phyloP scores from a whole-genome alignment of 1,140 invertebrate species.

The Diploscapter pachys region DNA sequence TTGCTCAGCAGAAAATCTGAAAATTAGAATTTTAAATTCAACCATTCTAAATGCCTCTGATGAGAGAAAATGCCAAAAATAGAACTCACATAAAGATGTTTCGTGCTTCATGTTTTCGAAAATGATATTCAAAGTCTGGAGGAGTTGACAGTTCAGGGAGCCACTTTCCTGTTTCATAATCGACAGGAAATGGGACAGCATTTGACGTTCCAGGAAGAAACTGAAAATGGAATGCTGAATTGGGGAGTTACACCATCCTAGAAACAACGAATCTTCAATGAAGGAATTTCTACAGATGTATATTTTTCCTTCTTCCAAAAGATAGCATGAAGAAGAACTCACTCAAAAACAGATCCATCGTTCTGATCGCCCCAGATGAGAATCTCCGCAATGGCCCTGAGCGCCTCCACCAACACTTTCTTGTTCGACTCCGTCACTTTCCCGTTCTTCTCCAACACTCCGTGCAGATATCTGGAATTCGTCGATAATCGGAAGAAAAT shows the following conservation, averaged over 20 bases:
- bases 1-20: constrained; percentile 97
- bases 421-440: constrained; percentile 91
- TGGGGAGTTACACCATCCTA: neutral
- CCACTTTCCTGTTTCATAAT: constrained; percentile 97
- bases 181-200: constrained; percentile 93
- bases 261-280: constrained; percentile 5
- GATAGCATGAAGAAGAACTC: constrained; percentile 62
- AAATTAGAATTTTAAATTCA: constrained; percentile 49
- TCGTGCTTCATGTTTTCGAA: constrained; percentile 95
- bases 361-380: constrained; percentile 99
- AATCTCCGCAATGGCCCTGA: constrained; percentile 95
- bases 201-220: constrained; percentile 98
- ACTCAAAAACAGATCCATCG: constrained; percentile 98
- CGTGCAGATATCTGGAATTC: constrained; percentile 77
- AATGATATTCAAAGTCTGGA: constrained; percentile 96
- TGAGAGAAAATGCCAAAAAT: constrained; percentile 11
- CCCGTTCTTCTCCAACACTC: constrained; percentile 91
- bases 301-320: neutral
- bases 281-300: too few species aligned
- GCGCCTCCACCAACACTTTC: constrained; percentile 88
- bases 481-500: neutral
- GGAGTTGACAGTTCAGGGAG: constrained; percentile 91
- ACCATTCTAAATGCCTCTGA: neutral
- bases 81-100: constrained; percentile 89
- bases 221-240: constrained; percentile 64